Conservation (phyloP, 2,797 vertebrate genomes). For the Cygnus olor region DNA sequence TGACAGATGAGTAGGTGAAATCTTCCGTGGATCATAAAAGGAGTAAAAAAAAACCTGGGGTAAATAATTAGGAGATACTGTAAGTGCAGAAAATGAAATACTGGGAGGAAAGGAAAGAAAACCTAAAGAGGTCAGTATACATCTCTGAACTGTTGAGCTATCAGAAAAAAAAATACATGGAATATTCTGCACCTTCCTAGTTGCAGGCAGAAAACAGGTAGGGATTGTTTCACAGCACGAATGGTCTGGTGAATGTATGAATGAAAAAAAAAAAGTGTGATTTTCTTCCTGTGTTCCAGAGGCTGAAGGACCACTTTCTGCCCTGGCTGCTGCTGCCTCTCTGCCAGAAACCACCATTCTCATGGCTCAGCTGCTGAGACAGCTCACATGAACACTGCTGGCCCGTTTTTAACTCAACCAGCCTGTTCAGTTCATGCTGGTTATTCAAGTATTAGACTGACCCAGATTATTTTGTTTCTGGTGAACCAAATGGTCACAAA, state of each 20-base stretch:
- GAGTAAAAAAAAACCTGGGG: neutral
- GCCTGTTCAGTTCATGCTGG: neutral
- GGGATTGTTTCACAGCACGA: neutral
- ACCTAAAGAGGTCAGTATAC: neutral
- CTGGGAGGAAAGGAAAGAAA: neutral
- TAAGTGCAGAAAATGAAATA: neutral
- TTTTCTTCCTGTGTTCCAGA: neutral
- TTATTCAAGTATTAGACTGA: neutral
- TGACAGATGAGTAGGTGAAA: neutral
- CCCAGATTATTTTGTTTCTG: neutral
- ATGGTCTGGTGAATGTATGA: neutral
- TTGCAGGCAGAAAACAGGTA: neutral
- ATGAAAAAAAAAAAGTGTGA: neutral
- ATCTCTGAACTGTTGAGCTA: neutral
- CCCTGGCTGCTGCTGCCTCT: neutral
- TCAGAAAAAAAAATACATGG: neutral
- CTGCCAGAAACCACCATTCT: neutral
- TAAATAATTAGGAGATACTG: neutral
- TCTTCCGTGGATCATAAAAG: neutral
- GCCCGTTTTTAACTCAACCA: neutral
- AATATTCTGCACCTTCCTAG: neutral
- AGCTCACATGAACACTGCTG: neutral
- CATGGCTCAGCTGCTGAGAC: neutral
- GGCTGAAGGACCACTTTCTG: neutral
- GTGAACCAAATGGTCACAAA: neutral